Evolutionary conservation across 2,888 invertebrate genomes (phyloP), one percentile per base, ranked within the genome.

Genomic region (Phengaris alcon): DNA sequence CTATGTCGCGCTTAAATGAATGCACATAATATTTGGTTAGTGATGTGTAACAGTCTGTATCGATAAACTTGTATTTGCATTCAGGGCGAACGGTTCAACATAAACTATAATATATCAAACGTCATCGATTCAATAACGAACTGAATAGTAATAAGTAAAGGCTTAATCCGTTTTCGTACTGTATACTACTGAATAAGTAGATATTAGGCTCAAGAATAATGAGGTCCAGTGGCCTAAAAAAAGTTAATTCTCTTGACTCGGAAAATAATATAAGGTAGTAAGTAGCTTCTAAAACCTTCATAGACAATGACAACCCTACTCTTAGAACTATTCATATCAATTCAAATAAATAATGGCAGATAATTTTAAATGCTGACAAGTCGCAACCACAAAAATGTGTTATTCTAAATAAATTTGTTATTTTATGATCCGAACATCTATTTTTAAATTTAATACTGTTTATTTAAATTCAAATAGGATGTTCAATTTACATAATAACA

Each of bases 1-100:
- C 35, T 35, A 35, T 2, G 35, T 35, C 35, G 35, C 35, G 35
- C 35, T 4, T 2, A 88, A 90, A 91, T 90, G 88, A 87, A 92
- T 92, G 91, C 88, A 90, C 91, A 91, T 90, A 90, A 87, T 86
- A 90, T 90, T 90, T 90, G 89, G 87, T 88, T 88, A 86, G 86
- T 83, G 86, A 88, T 87, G 87, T 88, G 83, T 81, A 86, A 77
- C 77, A 77, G 83, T 80, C 82, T 78, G 57, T 64, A 64, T 83
- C 82, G 81, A 81, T 79, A 82, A 82, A 82, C 82, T 79, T 78
- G 78, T 80, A 90, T 92, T 91, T 88, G 86, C 91, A 90, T 91
- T 85, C 82, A 86, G 87, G 84, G 87, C 88, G 87, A 84, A 83
- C 84, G 77, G 75, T 78, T 81, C 79, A 74, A 79, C 78, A 79